These are phyloP conservation scores for Nomada ruficornis DNA, from an alignment of 2,888 invertebrate genomes.

Conservation along the genomic window DNA sequence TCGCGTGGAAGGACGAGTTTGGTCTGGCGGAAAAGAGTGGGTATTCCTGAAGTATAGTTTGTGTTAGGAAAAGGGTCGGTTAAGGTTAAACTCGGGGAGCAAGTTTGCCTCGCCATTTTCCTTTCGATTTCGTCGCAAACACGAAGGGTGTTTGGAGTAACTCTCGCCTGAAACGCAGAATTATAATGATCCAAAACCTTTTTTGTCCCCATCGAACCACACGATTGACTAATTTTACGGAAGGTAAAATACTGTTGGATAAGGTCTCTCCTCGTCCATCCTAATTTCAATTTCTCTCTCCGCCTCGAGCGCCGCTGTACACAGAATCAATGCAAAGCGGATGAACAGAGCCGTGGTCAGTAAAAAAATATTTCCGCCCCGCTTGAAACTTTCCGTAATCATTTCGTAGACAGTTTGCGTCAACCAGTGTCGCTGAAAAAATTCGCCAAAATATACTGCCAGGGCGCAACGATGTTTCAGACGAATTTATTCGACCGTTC, in stretches of 20 bases:
- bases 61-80: constrained; percentile 13
- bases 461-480: neutral
- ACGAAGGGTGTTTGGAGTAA: neutral
- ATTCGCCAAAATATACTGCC: too few species aligned
- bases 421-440: too few species aligned
- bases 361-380: neutral
- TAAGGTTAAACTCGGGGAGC: constrained; percentile 14
- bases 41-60: neutral
- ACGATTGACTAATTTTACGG: neutral
- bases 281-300: too few species aligned
- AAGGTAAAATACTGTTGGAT: too few species aligned
- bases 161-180: neutral
- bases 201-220: neutral
- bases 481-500: neutral
- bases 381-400: too few species aligned
- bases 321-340: neutral
- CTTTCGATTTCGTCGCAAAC: constrained; percentile 31
- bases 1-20: too few species aligned
- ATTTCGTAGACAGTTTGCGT: too few species aligned
- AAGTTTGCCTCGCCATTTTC: constrained; percentile 22
- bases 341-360: too few species aligned
- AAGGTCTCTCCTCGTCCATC: too few species aligned
- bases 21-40: neutral
- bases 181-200: constrained; percentile 1
- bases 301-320: too few species aligned